phyloP scores from a whole-genome alignment of 2,113 vertebrate genomes.

The Epinephelus cyanopodus region DNA sequence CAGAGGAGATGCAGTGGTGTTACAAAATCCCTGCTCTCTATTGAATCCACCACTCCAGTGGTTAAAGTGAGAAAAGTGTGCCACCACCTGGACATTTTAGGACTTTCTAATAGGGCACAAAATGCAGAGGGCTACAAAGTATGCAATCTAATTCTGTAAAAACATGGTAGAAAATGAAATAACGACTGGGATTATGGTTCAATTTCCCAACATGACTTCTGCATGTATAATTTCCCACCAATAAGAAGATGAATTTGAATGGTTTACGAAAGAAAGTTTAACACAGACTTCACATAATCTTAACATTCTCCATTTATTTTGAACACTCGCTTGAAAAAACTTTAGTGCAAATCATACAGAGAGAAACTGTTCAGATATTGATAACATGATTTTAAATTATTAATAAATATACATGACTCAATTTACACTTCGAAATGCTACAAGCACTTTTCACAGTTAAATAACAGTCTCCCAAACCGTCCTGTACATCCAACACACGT shows the following conservation, averaged over 20 bases:
- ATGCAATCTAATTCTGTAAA: background rate
- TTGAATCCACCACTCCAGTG: background rate
- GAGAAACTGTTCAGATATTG: conserved; percentile 84
- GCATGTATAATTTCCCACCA: background rate
- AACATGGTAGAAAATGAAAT: background rate
- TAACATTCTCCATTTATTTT: conserved; percentile 86
- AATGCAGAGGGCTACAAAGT: background rate
- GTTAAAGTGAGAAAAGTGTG: conserved; percentile 50
- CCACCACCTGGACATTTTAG: conserved; percentile 63
- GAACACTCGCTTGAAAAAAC: conserved; percentile 81
- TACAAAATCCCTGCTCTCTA: background rate
- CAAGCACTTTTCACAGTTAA: conserved; percentile 91
- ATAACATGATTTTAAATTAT: conserved; percentile 91
- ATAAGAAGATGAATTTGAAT: background rate
- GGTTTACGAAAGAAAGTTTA: conserved; percentile 16
- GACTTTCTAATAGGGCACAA: background rate
- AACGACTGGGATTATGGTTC: background rate
- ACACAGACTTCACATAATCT: conserved; percentile 41
- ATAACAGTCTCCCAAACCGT: conserved; percentile 56
- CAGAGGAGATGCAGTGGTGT: conserved; percentile 20
- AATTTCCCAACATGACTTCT: background rate
- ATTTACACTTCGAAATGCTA: conserved; percentile 91
- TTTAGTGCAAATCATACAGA: conserved; percentile 90
- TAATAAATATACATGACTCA: conserved; percentile 92
- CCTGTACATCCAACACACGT: conserved; percentile 65